These are phyloP conservation scores for Oryzias javanicus DNA, from an alignment of 2,113 vertebrate genomes.

Conservation along the genomic window DNA sequence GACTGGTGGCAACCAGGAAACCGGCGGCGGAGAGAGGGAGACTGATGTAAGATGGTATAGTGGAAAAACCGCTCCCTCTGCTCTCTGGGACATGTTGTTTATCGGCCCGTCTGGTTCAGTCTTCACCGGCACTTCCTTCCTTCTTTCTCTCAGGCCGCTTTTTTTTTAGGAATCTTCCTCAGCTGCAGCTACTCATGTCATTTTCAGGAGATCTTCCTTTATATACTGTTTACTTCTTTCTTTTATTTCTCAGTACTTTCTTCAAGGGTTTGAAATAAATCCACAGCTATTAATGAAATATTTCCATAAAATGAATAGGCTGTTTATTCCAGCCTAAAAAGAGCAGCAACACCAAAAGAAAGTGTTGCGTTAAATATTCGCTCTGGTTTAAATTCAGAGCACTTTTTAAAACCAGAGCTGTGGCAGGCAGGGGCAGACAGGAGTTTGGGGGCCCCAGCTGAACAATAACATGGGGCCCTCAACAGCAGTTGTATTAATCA, in stretches of 20 bases:
- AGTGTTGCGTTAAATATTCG: no score
- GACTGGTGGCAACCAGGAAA: constrained; percentile 51
- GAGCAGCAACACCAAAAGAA: no score
- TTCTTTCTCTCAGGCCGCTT: not conserved
- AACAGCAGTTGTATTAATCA: no score
- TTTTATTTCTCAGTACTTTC: not conserved
- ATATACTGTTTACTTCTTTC: not conserved
- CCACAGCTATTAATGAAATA: no score
- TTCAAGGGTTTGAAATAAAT: no score
- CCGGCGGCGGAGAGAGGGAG: constrained; percentile 29
- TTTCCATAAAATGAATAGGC: no score
- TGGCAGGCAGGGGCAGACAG: no score
- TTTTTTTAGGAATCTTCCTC: constrained; percentile 13
- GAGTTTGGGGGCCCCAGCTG: no score
- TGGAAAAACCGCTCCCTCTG: constrained; percentile 51
- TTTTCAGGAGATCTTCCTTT: constrained; percentile 9
- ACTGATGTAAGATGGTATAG: constrained; percentile 55
- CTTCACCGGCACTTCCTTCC: constrained; percentile 28
- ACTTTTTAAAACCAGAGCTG: no score
- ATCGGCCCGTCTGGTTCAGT: constrained; percentile 24
- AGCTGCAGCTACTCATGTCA: not conserved
- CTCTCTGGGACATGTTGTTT: constrained; percentile 67
- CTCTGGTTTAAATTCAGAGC: no score
- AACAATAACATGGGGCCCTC: no score
- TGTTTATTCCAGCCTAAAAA: not conserved